Evolutionary conservation across 2,888 invertebrate species (phyloP), one percentile per base, ranked within the genome.

Genomic region (Vanessa cardui): DNA sequence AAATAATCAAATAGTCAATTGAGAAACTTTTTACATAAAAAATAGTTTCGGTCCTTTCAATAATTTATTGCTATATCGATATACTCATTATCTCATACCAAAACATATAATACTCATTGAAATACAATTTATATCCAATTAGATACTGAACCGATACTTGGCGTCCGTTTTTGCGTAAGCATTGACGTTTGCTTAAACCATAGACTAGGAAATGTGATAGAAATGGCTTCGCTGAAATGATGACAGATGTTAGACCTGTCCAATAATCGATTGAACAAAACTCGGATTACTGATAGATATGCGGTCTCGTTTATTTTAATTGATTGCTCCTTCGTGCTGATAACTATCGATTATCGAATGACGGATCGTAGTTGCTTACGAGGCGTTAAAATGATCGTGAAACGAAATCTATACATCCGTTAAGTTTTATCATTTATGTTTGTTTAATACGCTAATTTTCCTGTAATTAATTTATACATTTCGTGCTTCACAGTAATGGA

Each of bases 41-140:
- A 56, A 33, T n/a, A 33, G n/a, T 33, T 26, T n/a, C 12, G 1
- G 18, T 18, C 12, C 5, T 26, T 26, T 21, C 26, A 56, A 26
- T 56, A 39, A 56, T 56, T 54, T 44, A 58, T 58, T 50, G 26
- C 47, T 66, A 58, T 62, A 62, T 31, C 46, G 47, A 45, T 63
- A 49, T 61, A 62, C 66, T 66, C 39, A 56, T 56, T 56, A 56
- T 56, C 56, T 31, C 56, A 39, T 62, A 65, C 59, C 31, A 52
- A 65, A 65, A 64, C 65, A 65, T 62, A 66, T 64, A 58, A 62
- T 59, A 49, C 59, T 54, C 66, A 63, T 66, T 71, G 63, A 63
- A 70, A 68, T 67, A 69, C 71, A 70, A 70, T 76, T 75, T 75
- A 75, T 69, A 70, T 67, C 72, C 75, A 76, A 75, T 74, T 75